These are phyloP conservation scores for Sericinus montela DNA, from an alignment of 2,888 invertebrate genomes.

Conservation along the genomic window DNA sequence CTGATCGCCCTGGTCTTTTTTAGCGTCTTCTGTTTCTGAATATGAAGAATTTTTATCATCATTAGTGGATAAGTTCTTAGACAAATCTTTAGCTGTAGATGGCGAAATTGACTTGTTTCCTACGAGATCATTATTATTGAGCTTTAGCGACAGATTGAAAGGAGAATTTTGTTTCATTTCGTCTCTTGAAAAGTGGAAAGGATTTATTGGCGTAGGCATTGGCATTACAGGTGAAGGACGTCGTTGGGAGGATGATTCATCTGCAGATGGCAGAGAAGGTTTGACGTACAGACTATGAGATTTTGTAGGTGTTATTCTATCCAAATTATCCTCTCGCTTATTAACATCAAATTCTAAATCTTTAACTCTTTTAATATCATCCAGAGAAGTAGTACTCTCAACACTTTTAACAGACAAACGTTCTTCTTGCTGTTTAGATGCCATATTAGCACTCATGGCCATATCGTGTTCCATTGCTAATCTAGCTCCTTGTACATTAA, in stretches of 20 bases:
- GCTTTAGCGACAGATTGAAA: slow-evolving; percentile 54
- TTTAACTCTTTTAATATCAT: slow-evolving; percentile 58
- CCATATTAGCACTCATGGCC: slow-evolving; percentile 73
- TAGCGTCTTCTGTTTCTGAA: slow-evolving; percentile 55
- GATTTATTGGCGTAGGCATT: slow-evolving; percentile 51
- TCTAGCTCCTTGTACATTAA: slow-evolving; percentile 79
- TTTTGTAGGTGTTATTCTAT: slow-evolving; percentile 79
- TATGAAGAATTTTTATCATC: slow-evolving; percentile 54
- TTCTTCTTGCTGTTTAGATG: slow-evolving; percentile 71
- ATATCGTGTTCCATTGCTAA: slow-evolving; percentile 73
- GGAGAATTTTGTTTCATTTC: slow-evolving; percentile 60
- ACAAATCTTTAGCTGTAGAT: slow-evolving; percentile 55
- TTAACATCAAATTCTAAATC: slow-evolving; percentile 51
- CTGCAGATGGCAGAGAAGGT: slow-evolving; percentile 83
- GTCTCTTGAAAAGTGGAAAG: slow-evolving; percentile 54
- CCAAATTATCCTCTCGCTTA: slow-evolving; percentile 52
- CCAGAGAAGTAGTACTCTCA: slow-evolving; percentile 64
- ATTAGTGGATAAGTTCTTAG: slow-evolving; percentile 44
- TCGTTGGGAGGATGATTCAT: slow-evolving; percentile 81
- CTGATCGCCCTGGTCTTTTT: slow-evolving; percentile 79
- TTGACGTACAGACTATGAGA: slow-evolving; percentile 66
- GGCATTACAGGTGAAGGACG: slow-evolving; percentile 84
- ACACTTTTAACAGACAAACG: slow-evolving; percentile 67
- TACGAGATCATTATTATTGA: slow-evolving; percentile 50
- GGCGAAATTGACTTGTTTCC: slow-evolving; percentile 47